Conservation (phyloP, 1,140 invertebrate genomes). For the Neotoxoptera formosana region DNA sequence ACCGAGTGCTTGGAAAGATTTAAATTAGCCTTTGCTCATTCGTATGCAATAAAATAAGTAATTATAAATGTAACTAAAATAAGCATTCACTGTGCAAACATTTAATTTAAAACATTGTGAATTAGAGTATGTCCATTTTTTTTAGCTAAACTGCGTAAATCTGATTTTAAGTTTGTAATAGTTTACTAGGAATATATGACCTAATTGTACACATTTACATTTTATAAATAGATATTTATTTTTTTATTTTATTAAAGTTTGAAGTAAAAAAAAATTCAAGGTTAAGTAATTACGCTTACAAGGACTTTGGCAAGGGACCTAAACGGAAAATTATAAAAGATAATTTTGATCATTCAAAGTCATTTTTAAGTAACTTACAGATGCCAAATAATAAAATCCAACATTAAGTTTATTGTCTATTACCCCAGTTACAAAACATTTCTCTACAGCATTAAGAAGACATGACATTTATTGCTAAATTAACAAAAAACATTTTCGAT, state of each 20-base stretch:
- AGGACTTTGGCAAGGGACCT: slow-evolving; percentile 7
- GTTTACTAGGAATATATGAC: slow-evolving; percentile 14
- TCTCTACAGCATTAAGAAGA: background rate
- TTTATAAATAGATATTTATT: background rate
- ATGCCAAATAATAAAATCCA: slow-evolving; percentile 46
- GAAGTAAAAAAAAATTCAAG: slow-evolving; percentile 42
- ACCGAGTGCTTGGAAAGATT: background rate
- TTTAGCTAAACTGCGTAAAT: background rate
- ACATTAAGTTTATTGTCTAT: slow-evolving; percentile 23
- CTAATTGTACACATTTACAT: slow-evolving; percentile 18
- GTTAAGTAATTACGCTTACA: slow-evolving; percentile 23
- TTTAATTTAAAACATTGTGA: background rate
- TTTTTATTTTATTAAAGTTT: background rate
- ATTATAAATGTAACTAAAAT: slow-evolving; percentile 20
- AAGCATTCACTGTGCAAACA: background rate
- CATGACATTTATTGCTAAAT: background rate
- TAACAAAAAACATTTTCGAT: background rate
- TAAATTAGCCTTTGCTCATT: background rate
- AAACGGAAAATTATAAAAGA: background rate
- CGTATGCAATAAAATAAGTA: background rate
- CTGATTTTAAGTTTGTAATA: slow-evolving; percentile 21
- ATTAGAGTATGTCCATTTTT: background rate
- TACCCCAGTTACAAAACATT: background rate
- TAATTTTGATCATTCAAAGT: slow-evolving; percentile 16
- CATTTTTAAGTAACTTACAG: background rate